Evolutionary conservation across 2,113 vertebrate genomes (phyloP).

Genomic region (Amblyopsis rosae): DNA sequence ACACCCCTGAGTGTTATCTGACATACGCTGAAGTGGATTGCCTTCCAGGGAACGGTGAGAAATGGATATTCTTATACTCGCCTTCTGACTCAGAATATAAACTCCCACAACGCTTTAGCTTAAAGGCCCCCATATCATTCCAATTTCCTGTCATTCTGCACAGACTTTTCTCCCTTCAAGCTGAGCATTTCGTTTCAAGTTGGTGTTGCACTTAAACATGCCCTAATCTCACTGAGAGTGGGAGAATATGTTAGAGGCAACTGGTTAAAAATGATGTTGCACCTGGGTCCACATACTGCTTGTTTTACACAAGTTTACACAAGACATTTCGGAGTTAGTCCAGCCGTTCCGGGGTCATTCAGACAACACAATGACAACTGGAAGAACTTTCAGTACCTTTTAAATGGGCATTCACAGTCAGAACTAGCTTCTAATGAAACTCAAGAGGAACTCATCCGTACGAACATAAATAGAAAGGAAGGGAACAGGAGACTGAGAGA

Average conservation of each 20-base stretch:
- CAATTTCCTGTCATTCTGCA: neutral
- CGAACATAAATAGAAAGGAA: neutral
- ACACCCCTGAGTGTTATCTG: slow-evolving; percentile 14
- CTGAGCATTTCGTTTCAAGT: too few species aligned
- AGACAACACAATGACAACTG: neutral
- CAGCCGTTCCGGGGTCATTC: too few species aligned
- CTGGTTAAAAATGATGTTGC: too few species aligned
- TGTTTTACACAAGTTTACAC: too few species aligned
- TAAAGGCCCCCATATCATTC: neutral
- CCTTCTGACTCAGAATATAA: too few species aligned
- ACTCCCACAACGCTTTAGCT: neutral
- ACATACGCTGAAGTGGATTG: slow-evolving; percentile 6
- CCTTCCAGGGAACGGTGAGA: neutral
- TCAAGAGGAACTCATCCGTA: neutral
- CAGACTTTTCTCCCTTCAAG: too few species aligned
- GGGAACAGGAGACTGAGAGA: neutral
- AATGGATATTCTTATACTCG: slow-evolving; percentile 8
- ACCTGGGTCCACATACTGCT: too few species aligned
- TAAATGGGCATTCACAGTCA: neutral
- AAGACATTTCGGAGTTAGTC: neutral
- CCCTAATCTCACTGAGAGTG: too few species aligned
- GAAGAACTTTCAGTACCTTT: too few species aligned
- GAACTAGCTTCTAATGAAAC: slow-evolving; percentile 5
- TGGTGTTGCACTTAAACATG: too few species aligned
- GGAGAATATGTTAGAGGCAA: neutral